Base-by-base conservation (phyloP, 92 coral and sea anemone genomes). In the Phenganax marumi region DNA sequence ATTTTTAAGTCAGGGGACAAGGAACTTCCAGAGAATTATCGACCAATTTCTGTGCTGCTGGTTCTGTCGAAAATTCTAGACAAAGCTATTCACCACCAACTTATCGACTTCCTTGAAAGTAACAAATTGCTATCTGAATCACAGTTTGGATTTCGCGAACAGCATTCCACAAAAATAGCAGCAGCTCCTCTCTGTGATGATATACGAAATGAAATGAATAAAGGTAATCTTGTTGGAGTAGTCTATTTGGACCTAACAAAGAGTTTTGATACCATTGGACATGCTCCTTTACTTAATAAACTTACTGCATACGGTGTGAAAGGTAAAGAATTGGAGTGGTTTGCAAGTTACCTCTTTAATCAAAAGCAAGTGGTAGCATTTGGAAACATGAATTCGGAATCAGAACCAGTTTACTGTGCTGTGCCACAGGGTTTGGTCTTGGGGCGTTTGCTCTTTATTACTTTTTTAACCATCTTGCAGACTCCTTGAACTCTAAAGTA, bases 61-160 rank as follows among this genome's bases (percentile, higher is more conserved):
- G 74, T 39, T 33, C 22, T 64, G 3, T 64, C 71, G 43, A 64
- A 64, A 48, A 48, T 69, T 12, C 50, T 69, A 48, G 74, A 69
- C 16, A 69, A 69, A 69, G 74, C 74, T 69, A 25, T 69, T 9
- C 74, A 69, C 50, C 74, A 69, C 6, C 74, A 25, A 69, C 50
- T 69, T 8, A 25, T 69, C 10, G 19, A 69, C 16, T 33, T 6
- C 55, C 54, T 71, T 13, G 76, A 71, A 51, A 51, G 54, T 46
- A 49, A 71, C 26, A 71, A n/a, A 1, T n/a, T 71, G 24, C 26
- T 71, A 71, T 46, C 52, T 48, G 55, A 71, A 71, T 71, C 51
- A 46, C 76, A 47, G 19, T 71, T 71, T 71, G 76, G 76, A 14
- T 71, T 46, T 47, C 56, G 76, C 46, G 21, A 49, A 71, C 8